phyloP scores from a whole-genome alignment of 1,140 invertebrate species.

The Drosophila mojavensis region DNA sequence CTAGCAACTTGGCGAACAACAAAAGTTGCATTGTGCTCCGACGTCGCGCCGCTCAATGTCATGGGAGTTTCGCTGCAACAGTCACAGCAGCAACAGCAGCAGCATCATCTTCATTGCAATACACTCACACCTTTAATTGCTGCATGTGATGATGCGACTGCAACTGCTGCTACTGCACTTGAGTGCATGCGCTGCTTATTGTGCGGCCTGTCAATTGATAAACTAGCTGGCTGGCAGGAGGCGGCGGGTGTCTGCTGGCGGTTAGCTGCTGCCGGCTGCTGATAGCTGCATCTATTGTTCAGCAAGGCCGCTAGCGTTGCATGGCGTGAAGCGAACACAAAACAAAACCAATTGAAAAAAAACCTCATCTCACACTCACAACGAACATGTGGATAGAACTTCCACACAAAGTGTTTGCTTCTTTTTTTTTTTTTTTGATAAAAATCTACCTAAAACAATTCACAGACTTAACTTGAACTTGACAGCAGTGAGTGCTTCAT shows the following conservation, averaged over 20 bases:
- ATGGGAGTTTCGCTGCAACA: conserved; percentile 63
- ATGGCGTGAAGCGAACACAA: conserved; percentile 68
- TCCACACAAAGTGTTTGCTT: conserved; percentile 1
- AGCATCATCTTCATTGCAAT: conserved; percentile 47
- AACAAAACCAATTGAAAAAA: conserved; percentile 54
- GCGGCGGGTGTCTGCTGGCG: conserved; percentile 24
- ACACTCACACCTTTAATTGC: conserved; percentile 74
- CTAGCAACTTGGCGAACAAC: conserved; percentile 40
- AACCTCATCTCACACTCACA: conserved; percentile 7
- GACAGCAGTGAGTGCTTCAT: conserved; percentile 56
- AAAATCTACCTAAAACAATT: conserved; percentile 72
- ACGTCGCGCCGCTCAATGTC: conserved; percentile 67
- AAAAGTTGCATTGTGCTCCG: conserved; percentile 63
- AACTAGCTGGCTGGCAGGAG: conserved; percentile 43
- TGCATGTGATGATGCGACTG: conserved; percentile 52
- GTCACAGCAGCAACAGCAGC: conserved; percentile 49
- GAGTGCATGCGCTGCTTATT: conserved; percentile 69
- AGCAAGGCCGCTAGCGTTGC: conserved; percentile 80
- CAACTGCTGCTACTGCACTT: conserved; percentile 52
- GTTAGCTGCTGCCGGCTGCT: conserved; percentile 27
- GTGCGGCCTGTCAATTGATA: conserved; percentile 75
- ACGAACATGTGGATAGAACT: conserved; percentile 22
- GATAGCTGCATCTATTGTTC: conserved; percentile 74
- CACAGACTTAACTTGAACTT: conserved; percentile 71
- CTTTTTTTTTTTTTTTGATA: conserved; percentile 37